Conservation (phyloP, 92 coral and sea anemone genomes). For the Zoanthus solanderi region DNA sequence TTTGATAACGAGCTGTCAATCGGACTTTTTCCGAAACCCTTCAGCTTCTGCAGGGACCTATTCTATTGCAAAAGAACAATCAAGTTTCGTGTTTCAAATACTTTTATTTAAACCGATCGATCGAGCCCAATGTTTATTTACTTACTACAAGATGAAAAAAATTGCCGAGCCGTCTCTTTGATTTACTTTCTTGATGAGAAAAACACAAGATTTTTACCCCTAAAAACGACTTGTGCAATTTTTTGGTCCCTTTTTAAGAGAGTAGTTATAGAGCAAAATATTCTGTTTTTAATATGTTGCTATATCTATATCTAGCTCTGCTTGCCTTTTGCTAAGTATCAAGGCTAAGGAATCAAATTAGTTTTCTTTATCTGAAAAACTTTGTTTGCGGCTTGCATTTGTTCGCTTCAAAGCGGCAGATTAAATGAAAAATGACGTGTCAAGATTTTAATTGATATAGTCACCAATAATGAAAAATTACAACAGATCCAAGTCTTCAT, state of each 20-base stretch:
- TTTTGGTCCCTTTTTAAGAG: not conserved
- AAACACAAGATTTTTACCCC: not conserved
- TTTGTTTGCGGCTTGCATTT: slow-evolving; percentile 6
- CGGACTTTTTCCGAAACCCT: slow-evolving; percentile 8
- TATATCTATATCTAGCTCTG: not conserved
- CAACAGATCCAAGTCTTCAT: slow-evolving; percentile 9
- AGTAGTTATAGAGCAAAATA: not conserved
- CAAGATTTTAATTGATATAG: slow-evolving; percentile 17
- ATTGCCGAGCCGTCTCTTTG: not conserved
- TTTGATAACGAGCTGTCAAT: slow-evolving; percentile 17
- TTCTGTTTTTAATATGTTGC: not conserved
- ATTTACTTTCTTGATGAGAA: slow-evolving; percentile 8
- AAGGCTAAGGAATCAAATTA: not conserved
- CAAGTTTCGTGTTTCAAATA: slow-evolving; percentile 16
- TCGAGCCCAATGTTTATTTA: not conserved
- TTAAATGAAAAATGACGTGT: slow-evolving; percentile 43
- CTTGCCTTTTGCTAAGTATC: not conserved
- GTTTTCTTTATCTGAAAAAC: not conserved
- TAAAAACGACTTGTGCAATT: not conserved
- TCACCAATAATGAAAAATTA: not conserved
- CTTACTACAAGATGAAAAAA: not conserved
- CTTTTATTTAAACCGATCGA: not conserved
- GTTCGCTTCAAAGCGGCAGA: slow-evolving; percentile 32
- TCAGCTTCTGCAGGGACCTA: not conserved
- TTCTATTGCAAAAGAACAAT: not conserved